Evolutionary conservation across 2,888 invertebrate species (phyloP).

Genomic region (Epsilonema sp.): DNA sequence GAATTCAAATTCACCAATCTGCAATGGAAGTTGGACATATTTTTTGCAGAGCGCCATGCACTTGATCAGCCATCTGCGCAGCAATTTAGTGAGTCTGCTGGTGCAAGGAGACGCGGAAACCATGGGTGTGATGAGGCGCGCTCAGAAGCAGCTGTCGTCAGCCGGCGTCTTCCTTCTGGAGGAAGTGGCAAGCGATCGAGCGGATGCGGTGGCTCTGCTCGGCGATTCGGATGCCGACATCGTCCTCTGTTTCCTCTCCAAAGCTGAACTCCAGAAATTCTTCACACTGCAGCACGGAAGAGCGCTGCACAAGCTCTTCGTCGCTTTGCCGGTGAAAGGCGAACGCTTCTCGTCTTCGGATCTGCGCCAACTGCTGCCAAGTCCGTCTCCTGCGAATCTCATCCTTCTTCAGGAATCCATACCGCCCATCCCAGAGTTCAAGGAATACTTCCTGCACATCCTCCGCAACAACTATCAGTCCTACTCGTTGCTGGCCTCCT

Average conservation of each 20-base stretch:
- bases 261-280: no score
- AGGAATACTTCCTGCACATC: conserved; percentile 22
- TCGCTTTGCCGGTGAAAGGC: not conserved
- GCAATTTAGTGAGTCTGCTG: conserved; percentile 19
- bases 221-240: conserved; percentile 18
- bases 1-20: no score
- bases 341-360: not conserved
- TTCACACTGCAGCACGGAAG: no score
- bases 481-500: conserved; percentile 21
- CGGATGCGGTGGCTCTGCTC: no score
- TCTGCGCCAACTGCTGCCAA: not conserved
- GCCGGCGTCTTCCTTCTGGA: no score
- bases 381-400: not conserved
- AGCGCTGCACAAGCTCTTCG: no score
- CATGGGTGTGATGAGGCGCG: conserved; percentile 14
- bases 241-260: conserved; percentile 16
- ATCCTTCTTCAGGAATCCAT: not conserved
- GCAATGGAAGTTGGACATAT: conserved; percentile 1
- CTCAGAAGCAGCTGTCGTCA: no score
- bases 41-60: conserved; percentile 9
- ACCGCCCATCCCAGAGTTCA: not conserved
- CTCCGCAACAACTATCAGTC: conserved; percentile 23
- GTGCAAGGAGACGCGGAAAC: conserved; percentile 16
- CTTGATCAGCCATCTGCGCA: conserved; percentile 16
- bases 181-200: no score